Base-by-base conservation (phyloP, 2,888 invertebrate species). In the Xestia ashworthii region DNA sequence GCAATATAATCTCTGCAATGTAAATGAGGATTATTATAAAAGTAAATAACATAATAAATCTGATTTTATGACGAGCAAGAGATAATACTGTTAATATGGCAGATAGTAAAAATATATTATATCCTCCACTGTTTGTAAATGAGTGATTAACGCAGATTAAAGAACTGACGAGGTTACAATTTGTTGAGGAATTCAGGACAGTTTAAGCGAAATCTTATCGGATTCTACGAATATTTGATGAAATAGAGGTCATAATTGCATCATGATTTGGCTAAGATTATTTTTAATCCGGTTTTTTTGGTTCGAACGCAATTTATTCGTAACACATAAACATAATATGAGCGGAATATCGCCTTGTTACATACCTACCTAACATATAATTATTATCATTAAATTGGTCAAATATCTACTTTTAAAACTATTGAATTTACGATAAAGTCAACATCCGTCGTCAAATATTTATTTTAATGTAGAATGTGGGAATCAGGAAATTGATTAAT, bases 391-490 rank as follows among this genome's bases (percentile, higher is more conserved):
- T 22, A 77, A 58, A 58, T 68, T 64, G 8, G n/a, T 55, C 55
- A 38, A 46, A 62, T 62, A 53, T 16, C 11, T 44, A 32, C 22
- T 32, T 48, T 44, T 41, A 72, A 75, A 82, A 80, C 74, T 80
- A 81, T 80, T 84, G 81, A 78, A 80, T 80, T 77, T 79, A 83
- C 68, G 81, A 83, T 89, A 85, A 85, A 81, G 68, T 82, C 84
- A 85, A 92, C 92, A 92, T 94, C 94, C 94, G 91, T 74, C 78
- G 88, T 85, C 89, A 55, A 94, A 93, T 93, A 93, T 94, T 94
- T 90, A 87, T 87, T 89, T 86, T 83, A 85, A 92, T 88, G 64
- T 90, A 81, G 90, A 92, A 89, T 92, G 94, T 95, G 95, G 91
- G 94, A 95, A 93, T 90, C 87, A 84, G 84, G 88, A 87, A 87